Conservation (phyloP, 2,797 vertebrate genomes). For the Rhadinocentrus ornatus region DNA sequence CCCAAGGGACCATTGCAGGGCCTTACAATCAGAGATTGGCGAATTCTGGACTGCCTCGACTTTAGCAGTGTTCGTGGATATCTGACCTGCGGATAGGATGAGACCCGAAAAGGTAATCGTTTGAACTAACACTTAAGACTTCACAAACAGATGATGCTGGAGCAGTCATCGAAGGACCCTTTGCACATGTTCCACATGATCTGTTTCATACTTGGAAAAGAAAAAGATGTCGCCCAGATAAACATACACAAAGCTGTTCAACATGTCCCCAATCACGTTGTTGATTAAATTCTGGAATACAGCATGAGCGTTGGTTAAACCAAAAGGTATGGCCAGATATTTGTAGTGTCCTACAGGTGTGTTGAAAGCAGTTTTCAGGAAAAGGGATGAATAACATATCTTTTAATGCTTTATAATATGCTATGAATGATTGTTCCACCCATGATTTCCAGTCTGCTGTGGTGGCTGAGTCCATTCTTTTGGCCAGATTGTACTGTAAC, state of each 20-base stretch:
- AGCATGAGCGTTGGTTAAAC: not conserved
- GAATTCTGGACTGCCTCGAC: not conserved
- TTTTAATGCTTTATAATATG: too few relatives aligned
- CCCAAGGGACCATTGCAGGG: not conserved
- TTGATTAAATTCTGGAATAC: not conserved
- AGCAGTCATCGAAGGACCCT: not conserved
- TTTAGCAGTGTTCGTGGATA: not conserved
- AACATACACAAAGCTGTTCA: not conserved
- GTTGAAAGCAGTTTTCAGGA: not conserved
- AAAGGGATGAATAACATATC: too few relatives aligned
- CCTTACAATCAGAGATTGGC: not conserved
- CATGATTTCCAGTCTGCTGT: too few relatives aligned
- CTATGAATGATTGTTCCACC: too few relatives aligned
- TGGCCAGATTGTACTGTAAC: too few relatives aligned
- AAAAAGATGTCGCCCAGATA: not conserved
- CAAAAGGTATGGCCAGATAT: slow-evolving; percentile 1
- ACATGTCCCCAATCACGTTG: not conserved
- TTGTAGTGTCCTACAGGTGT: not conserved
- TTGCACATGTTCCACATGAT: not conserved
- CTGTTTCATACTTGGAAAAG: not conserved
- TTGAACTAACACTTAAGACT: not conserved
- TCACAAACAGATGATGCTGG: not conserved
- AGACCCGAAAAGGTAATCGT: not conserved
- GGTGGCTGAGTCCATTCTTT: too few relatives aligned
- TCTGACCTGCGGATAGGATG: not conserved